phyloP scores from a whole-genome alignment of 1,140 invertebrate species.

The Medauroidea extradentata region DNA sequence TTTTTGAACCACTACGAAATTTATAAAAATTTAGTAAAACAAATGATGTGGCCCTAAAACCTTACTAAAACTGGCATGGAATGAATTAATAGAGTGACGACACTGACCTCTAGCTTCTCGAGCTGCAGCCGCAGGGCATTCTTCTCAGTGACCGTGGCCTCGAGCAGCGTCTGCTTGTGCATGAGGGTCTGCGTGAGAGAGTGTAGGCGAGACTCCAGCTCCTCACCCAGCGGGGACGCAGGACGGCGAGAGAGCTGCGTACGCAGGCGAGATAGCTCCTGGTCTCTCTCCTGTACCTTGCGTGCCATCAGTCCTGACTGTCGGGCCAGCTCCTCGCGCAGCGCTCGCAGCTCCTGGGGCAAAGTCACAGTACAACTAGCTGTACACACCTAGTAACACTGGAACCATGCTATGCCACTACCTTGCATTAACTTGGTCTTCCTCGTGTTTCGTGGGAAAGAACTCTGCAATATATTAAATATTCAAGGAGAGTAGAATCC shows the following conservation, averaged over 20 bases:
- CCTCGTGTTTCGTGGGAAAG: too few relatives aligned
- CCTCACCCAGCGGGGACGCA: slow-evolving; percentile 49
- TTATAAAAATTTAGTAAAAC: too few relatives aligned
- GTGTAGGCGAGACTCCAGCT: slow-evolving; percentile 64
- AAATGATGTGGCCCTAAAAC: too few relatives aligned
- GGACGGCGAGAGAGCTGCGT: slow-evolving; percentile 51
- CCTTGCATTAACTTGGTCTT: too few relatives aligned
- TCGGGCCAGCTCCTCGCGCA: slow-evolving; percentile 54
- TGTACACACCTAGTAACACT: too few relatives aligned
- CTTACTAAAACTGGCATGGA: too few relatives aligned
- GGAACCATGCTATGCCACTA: too few relatives aligned
- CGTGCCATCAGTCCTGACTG: slow-evolving; percentile 48
- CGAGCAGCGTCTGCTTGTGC: slow-evolving; percentile 72
- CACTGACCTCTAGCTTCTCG: slow-evolving; percentile 67
- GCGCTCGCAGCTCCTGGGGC: slow-evolving; percentile 54
- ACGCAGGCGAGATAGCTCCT: slow-evolving; percentile 56
- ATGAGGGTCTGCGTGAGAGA: slow-evolving; percentile 74
- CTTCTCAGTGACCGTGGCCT: slow-evolving; percentile 70
- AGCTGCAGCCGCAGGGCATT: slow-evolving; percentile 73
- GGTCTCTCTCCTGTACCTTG: slow-evolving; percentile 54
- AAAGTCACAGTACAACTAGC: too few relatives aligned
- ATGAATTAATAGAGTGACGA: too few relatives aligned
- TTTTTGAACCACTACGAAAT: too few relatives aligned
- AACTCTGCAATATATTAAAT: too few relatives aligned
- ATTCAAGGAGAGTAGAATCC: too few relatives aligned